Conservation (phyloP, 2,888 invertebrate species). For the Ophion obscuratus region DNA sequence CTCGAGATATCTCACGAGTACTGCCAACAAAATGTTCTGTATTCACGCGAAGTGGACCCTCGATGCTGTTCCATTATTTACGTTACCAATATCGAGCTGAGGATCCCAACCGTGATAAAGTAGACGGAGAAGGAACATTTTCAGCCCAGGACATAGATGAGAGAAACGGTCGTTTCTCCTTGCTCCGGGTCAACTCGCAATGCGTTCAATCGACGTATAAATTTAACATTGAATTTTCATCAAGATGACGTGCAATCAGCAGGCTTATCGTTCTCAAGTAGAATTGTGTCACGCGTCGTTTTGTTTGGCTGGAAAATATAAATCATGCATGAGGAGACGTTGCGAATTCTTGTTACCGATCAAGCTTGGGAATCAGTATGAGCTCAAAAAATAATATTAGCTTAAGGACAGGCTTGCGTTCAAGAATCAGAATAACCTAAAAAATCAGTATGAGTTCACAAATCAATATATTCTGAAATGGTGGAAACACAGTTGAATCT, state of each 20-base stretch:
- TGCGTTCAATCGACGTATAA: neutral
- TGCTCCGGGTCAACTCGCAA: neutral
- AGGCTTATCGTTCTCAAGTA: no score
- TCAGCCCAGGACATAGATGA: neutral
- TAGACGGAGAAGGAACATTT: neutral
- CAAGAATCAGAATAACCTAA: neutral
- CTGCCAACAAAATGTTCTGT: slow-evolving; percentile 43
- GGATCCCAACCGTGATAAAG: neutral
- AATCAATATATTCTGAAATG: neutral
- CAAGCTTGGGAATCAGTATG: neutral
- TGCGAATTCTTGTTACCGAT: neutral
- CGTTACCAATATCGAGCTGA: neutral
- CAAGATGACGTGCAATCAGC: no score
- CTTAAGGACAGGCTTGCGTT: neutral
- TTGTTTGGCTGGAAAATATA: no score
- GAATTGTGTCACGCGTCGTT: no score
- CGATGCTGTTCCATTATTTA: slow-evolving; percentile 56
- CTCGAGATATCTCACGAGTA: slow-evolving; percentile 35
- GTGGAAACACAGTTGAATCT: no score
- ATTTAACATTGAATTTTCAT: neutral
- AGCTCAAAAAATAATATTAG: neutral
- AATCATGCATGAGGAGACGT: no score
- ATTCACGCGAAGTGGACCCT: slow-evolving; percentile 35
- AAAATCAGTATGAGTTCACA: neutral
- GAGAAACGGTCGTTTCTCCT: neutral